Evolutionary conservation across 2,888 invertebrate species (phyloP), one percentile per base, ranked within the genome.

Genomic region (Apamea crenata): DNA sequence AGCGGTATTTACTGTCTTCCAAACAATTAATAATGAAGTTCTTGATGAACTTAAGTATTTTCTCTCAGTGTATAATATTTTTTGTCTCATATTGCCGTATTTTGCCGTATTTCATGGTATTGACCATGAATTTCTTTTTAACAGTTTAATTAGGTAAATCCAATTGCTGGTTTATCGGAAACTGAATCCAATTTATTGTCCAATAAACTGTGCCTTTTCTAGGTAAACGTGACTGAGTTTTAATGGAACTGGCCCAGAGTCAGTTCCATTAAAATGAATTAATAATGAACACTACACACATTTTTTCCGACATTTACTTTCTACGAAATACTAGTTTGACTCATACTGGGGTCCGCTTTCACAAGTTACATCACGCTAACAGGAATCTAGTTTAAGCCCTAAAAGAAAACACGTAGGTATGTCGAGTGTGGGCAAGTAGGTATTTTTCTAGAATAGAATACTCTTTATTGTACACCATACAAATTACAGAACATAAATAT

Each of bases 211-310:
- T 36, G 63, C 6, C 10, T 61, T 40, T 56, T 82, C 18, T 29
- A 65, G 25, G 7, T 36, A 16, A 74, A 56, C 18, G 32, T 56
- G 14, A 14, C 53, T 32, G n/a, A 63, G 3, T 29, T 32, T 76
- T 61, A 81, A 63, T 61, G 18, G 36, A 50, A 71, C 21, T 53
- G 6, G n/a, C 16, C 40, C 16, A 56, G 5, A 47, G 21, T 14
- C 6, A 47, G 6, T 56, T 74, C 44, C 63, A 65, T 65, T 40
- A 73, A 63, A 71, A 61, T 81, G 18, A 72, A 81, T 81, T 69
- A 16, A 25, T 81, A 63, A 81, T 74, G 44, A 63, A 53, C 29
- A 32, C 18, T 29, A 79, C 50, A 69, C 29, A 81, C 32, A 14
- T 12, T 14, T 29, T 36, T 44, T 44, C 25, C n/a, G 21, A 61